phyloP scores from a whole-genome alignment of 1,140 invertebrate genomes.

The Eufriesea mexicana region DNA sequence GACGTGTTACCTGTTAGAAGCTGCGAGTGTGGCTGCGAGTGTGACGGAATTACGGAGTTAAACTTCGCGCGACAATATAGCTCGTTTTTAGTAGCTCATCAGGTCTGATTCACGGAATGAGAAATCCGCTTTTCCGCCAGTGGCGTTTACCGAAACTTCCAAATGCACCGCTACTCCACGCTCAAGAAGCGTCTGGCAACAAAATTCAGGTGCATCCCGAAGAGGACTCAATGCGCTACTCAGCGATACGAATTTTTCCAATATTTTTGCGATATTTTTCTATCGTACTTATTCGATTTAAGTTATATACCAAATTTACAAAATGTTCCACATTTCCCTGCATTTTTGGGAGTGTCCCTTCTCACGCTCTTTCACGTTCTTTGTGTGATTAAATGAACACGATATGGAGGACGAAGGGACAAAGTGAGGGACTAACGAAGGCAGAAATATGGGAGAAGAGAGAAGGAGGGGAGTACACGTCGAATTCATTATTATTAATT shows the following conservation, averaged over 20 bases:
- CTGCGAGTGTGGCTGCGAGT: conserved; percentile 20
- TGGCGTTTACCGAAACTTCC: conserved; percentile 15
- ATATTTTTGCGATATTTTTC: too few relatives aligned
- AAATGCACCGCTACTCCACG: not conserved
- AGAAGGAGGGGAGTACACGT: not conserved
- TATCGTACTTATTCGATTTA: too few relatives aligned
- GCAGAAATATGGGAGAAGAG: not conserved
- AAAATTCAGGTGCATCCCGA: conserved; percentile 1
- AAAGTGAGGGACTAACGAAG: not conserved
- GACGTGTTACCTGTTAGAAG: not conserved
- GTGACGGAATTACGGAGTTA: conserved; percentile 18
- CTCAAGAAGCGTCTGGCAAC: conserved; percentile 32
- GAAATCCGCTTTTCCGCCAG: conserved; percentile 26
- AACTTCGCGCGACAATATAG: conserved; percentile 35
- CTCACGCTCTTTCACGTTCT: too few relatives aligned
- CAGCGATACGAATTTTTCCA: not conserved
- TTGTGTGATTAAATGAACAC: too few relatives aligned
- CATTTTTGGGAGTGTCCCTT: too few relatives aligned
- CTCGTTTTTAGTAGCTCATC: conserved; percentile 52
- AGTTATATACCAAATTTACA: too few relatives aligned
- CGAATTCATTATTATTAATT: conserved; percentile 41
- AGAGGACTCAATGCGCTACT: not conserved
- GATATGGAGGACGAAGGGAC: not conserved
- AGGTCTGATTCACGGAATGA: conserved; percentile 49
- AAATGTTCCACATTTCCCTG: too few relatives aligned